phyloP scores from a whole-genome alignment of 1,140 invertebrate species.

The Drosophila setifemur region DNA sequence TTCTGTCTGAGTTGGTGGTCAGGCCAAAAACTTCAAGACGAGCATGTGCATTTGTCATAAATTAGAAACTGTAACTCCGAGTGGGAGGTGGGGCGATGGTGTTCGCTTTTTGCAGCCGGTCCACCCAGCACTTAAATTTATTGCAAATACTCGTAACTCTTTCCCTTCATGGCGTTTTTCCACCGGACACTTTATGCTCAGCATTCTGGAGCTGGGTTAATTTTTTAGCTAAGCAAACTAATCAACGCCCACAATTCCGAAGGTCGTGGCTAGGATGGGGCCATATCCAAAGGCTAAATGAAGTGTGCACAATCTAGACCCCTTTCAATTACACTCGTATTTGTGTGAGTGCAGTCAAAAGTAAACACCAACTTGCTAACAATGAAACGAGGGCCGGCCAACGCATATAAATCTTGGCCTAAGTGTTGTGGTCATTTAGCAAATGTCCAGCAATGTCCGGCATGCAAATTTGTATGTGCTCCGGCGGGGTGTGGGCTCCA shows the following conservation, averaged over 20 bases:
- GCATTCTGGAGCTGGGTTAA: conserved; percentile 21
- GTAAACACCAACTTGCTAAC: conserved; percentile 65
- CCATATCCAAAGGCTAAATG: conserved; percentile 62
- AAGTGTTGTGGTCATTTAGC: conserved; percentile 80
- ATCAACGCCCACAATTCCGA: conserved; percentile 66
- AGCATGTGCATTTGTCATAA: conserved; percentile 79
- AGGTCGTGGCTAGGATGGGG: conserved; percentile 23
- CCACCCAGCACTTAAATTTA: conserved; percentile 71
- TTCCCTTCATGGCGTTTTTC: conserved; percentile 41
- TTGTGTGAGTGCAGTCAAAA: conserved; percentile 57
- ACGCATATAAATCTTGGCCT: conserved; percentile 63
- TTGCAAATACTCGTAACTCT: conserved; percentile 79
- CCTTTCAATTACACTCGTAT: conserved; percentile 34
- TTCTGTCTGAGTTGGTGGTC: conserved; percentile 28
- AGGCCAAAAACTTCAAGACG: conserved; percentile 65
- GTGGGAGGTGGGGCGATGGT: not conserved
- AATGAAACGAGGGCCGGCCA: conserved; percentile 42
- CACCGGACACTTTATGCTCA: conserved; percentile 25
- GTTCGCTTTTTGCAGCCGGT: conserved; percentile 23
- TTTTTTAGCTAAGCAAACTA: conserved; percentile 71
- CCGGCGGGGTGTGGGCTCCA: not conserved
- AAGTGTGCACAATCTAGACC: conserved; percentile 63
- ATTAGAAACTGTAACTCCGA: conserved; percentile 76
- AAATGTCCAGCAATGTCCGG: conserved; percentile 72
- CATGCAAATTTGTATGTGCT: conserved; percentile 63